Conservation (phyloP, 2,113 vertebrate species). For the Trichomycterus rosablanca region DNA sequence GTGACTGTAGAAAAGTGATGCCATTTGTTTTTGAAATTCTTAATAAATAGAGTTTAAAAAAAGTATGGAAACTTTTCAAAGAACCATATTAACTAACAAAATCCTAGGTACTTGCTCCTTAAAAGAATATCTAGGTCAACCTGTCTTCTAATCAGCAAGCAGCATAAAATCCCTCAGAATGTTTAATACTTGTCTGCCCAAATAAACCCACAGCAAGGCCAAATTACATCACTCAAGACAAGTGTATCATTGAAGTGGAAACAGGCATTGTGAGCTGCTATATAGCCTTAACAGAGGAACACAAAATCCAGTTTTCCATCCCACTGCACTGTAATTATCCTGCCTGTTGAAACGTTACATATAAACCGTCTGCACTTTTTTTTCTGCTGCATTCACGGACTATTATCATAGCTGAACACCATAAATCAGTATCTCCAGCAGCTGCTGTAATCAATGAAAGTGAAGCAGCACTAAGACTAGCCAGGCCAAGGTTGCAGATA, state of each 20-base stretch:
- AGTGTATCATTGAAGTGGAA: slow-evolving; percentile 1
- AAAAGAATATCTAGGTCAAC: slow-evolving; percentile 25
- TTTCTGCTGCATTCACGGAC: slow-evolving; percentile 23
- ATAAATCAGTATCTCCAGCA: slow-evolving; percentile 31
- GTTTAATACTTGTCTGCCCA: slow-evolving; percentile 19
- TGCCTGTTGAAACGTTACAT: background rate
- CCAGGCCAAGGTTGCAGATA: slow-evolving; percentile 15
- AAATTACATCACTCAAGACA: slow-evolving; percentile 4
- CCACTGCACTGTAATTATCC: background rate
- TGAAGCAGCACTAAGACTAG: slow-evolving; percentile 20
- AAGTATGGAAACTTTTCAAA: no score
- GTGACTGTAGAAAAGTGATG: no score
- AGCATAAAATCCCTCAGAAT: background rate
- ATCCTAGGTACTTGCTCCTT: slow-evolving; percentile 17
- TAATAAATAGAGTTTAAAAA: no score
- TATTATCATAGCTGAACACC: slow-evolving; percentile 34
- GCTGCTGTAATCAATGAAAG: slow-evolving; percentile 30
- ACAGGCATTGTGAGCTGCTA: background rate
- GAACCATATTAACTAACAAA: no score
- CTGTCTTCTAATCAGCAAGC: background rate
- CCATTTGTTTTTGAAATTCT: no score
- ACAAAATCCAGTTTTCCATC: background rate
- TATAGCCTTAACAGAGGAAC: background rate
- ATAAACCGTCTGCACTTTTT: background rate
- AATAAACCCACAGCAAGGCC: slow-evolving; percentile 1